Evolutionary conservation across 2,797 vertebrate genomes (phyloP), one percentile per base, ranked within the genome.

Genomic region (Mormyrops boulengeri): DNA sequence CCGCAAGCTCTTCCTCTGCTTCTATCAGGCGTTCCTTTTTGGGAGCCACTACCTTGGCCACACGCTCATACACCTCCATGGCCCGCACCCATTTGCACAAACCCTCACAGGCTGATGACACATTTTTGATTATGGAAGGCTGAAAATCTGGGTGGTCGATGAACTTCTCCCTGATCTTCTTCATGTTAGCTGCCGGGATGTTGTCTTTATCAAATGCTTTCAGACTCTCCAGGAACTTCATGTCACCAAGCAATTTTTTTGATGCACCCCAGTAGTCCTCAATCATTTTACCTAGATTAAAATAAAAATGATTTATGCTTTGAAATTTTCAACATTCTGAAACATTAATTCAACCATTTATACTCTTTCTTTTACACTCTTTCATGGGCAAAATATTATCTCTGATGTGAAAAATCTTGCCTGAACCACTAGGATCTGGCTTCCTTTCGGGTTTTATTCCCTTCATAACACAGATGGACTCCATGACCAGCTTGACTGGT

Each of bases 61-160:
- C 97, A 0, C 97, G 95, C 57, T 99, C 97, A 0, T 99, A 99
- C 0, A 97, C 96, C 89, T 98, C 98, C 97, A 99, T 97, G 89
- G 98, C 98, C 57, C 97, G 92, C 89, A 99, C 97, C 98, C 97
- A 99, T 92, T 97, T 99, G 93, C 98, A 99, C 2, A 99, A 95
- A 0, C 98, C 98, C 91, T 99, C 97, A 7, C 98, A 99, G 88
- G 98, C 98, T 0, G 98, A 98, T 0, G 98, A 99, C 9, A 99
- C 97, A 0, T 97, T 98, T 92, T 98, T 98, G 38, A 99, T 98
- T 0, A 97, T 93, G 0, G 95, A 92, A 0, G 97, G 97, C 91
- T 97, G 97, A 91, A 99, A 99, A 3, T 99, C 97, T 0, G 97
- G 95, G 87, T 99, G 95, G 82, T 96, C 93, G 0, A 98, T 95